Evolutionary conservation across 2,888 invertebrate genomes (phyloP), one percentile per base, ranked within the genome.

Genomic region (Asteroscopus sphinx): DNA sequence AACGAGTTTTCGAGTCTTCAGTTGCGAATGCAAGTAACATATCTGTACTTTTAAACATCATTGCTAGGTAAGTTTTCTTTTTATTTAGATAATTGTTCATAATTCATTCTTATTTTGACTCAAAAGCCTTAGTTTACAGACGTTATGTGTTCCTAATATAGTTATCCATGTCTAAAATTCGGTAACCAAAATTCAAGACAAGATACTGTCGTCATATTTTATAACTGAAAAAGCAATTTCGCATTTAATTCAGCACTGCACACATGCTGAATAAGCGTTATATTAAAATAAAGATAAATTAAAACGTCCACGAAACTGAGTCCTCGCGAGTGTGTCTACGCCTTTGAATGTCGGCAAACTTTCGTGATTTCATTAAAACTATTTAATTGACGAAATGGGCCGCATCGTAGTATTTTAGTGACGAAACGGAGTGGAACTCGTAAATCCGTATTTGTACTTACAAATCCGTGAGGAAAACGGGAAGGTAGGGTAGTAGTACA

Each of bases 201-300:
- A 54, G 62, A 62, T 35, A 39, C 44, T 57, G 69, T 75, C 73
- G 48, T 56, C 60, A 68, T 75, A 77, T 68, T 62, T 77, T 73
- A 69, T 66, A 56, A 68, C 63, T 60, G 76, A 61, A 63, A 71
- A 67, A 68, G 77, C 77, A 76, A 77, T 76, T 77, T 72, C 67
- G 57, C 68, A 68, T 68, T 66, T 72, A 63, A 76, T 60, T 58
- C 61, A 57, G 68, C 47, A 41, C 51, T 55, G 64, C 73, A 67
- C 68, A 76, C 68, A 65, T 63, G 73, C 65, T 68, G 76, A 78
- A 69, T 68, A 68, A 76, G 62, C 54, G 62, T 70, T 74, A 69
- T 76, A 80, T 77, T 76, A 75, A 73, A 79, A 79, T 76, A 68
- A 74, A 69, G 68, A 70, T 76, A 73, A 76, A 80, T 80, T 76